phyloP scores from a whole-genome alignment of 1,140 invertebrate genomes.

The Nixonia krombeini region DNA sequence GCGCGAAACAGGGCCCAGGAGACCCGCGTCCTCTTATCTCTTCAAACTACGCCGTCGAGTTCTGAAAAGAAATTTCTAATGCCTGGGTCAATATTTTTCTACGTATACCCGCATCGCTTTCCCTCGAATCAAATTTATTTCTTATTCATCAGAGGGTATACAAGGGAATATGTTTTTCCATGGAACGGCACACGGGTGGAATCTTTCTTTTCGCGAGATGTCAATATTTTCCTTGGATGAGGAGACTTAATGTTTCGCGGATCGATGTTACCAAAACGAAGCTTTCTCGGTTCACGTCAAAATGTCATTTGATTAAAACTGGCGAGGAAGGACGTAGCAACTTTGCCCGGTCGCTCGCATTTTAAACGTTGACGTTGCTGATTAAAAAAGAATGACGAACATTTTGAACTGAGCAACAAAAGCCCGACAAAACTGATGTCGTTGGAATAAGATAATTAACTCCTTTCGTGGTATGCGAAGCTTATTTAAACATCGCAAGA shows the following conservation, averaged over 20 bases:
- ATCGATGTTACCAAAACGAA: constrained; percentile 13
- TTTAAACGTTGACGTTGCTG: too few relatives aligned
- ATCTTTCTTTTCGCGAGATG: constrained; percentile 35
- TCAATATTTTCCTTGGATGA: constrained; percentile 40
- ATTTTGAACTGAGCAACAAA: too few relatives aligned
- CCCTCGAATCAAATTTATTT: constrained; percentile 21
- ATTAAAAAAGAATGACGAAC: too few relatives aligned
- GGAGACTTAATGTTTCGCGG: constrained; percentile 7
- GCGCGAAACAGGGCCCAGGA: too few relatives aligned
- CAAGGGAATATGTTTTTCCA: constrained; percentile 11
- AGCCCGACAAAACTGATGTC: too few relatives aligned
- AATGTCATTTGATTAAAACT: too few relatives aligned
- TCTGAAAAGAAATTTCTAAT: not conserved
- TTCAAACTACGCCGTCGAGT: not conserved
- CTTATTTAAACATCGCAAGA: too few relatives aligned
- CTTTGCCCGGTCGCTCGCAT: too few relatives aligned
- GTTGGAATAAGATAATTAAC: too few relatives aligned
- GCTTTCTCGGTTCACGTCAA: not conserved
- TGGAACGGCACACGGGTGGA: constrained; percentile 21
- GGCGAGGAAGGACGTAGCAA: too few relatives aligned
- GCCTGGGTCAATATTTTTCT: not conserved
- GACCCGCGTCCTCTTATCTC: too few relatives aligned
- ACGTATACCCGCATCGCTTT: not conserved
- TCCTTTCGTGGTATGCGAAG: too few relatives aligned
- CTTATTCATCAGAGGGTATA: constrained; percentile 28